These are phyloP conservation scores for Macropodus opercularis DNA, from an alignment of 2,797 vertebrate species.

Conservation along the genomic window DNA sequence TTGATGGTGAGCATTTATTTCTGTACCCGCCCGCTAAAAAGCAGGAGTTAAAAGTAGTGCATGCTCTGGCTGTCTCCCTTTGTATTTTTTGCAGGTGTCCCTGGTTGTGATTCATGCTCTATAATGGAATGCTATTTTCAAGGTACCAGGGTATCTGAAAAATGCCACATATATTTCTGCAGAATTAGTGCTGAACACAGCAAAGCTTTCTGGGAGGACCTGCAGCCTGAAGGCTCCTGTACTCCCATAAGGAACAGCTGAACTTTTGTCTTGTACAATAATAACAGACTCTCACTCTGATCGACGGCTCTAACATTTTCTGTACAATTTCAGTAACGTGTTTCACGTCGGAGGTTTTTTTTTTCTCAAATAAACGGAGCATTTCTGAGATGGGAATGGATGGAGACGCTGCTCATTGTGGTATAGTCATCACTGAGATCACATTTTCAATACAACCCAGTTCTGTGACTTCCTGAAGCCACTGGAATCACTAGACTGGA, in stretches of 20 bases:
- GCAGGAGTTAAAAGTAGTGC: constrained; percentile 25
- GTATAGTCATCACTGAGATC: too few relatives aligned
- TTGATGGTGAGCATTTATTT: constrained; percentile 65
- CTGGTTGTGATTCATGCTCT: constrained; percentile 48
- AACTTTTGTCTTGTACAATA: constrained; percentile 18
- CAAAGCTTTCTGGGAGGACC: constrained; percentile 39
- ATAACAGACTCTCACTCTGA: constrained; percentile 23
- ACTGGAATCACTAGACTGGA: too few relatives aligned
- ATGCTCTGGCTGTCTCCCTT: constrained; percentile 5
- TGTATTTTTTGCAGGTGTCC: constrained; percentile 36
- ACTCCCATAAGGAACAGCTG: constrained; percentile 28
- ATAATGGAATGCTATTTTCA: constrained; percentile 61
- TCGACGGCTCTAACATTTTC: constrained; percentile 19
- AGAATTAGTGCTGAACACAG: constrained; percentile 47
- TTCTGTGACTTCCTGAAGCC: too few relatives aligned
- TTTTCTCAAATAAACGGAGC: background rate
- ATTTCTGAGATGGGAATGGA: background rate
- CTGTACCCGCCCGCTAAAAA: constrained; percentile 40
- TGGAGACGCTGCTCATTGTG: background rate
- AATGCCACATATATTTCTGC: constrained; percentile 54
- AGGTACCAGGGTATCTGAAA: constrained; percentile 26
- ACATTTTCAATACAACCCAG: too few relatives aligned
- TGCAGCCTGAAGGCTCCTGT: constrained; percentile 51
- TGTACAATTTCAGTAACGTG: constrained; percentile 3
- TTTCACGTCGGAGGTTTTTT: background rate